A percentile compares a stretch with the other conserved stretches of the same genome.
These are phyloP conservation scores for Bucorvus abyssinicus DNA, from an alignment of 2,797 vertebrate species.

Conservation along the genomic window DNA sequence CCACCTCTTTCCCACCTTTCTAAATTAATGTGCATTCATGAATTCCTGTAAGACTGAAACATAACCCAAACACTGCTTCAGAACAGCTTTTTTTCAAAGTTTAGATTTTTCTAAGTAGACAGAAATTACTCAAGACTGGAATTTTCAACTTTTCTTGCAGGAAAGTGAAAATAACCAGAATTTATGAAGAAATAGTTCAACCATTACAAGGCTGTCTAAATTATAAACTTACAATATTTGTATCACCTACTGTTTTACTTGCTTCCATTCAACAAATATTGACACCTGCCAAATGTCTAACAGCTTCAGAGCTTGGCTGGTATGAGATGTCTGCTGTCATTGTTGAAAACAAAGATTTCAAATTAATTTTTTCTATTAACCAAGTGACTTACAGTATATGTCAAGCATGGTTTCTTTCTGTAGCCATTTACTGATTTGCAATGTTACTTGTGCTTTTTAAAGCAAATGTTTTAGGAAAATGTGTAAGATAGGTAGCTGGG, in stretches of 20 bases:
- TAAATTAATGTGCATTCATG: background rate
- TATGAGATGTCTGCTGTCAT: background rate
- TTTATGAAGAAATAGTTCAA: background rate
- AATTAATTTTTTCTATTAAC: background rate
- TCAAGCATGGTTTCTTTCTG: background rate
- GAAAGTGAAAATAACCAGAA: background rate
- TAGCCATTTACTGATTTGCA: background rate
- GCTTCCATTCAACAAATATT: background rate
- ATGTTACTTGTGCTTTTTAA: background rate
- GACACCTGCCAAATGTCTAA: constrained; percentile 9
- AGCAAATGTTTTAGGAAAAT: constrained; percentile 5
- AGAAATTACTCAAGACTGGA: background rate
- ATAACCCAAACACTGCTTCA: background rate
- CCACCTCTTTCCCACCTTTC: background rate
- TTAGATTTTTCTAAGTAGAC: background rate
- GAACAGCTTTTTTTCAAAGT: background rate
- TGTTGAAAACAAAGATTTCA: background rate
- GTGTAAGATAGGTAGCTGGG: background rate
- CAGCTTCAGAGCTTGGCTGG: background rate
- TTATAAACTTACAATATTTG: background rate
- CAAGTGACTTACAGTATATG: constrained; percentile 11
- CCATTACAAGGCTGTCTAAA: background rate
- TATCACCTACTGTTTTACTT: background rate
- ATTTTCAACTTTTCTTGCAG: background rate
- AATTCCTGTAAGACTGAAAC: background rate